Evolutionary conservation across 2,797 vertebrate species (phyloP).

Genomic region (Sebastes itinus): DNA sequence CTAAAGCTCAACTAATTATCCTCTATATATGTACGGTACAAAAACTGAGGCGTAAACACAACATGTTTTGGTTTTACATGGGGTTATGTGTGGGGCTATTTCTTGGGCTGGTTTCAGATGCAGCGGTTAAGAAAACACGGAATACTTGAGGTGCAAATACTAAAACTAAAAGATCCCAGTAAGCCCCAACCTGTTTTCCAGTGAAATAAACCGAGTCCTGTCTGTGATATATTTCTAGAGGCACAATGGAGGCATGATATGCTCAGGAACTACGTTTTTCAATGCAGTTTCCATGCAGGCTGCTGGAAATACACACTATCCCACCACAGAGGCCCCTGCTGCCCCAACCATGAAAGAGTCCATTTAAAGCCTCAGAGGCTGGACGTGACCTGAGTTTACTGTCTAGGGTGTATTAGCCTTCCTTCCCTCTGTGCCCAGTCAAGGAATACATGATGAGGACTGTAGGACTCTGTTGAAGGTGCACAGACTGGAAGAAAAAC

Average conservation of each 20-base stretch:
- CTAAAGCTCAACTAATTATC: not conserved
- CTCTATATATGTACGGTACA: not conserved
- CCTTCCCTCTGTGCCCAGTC: conserved; percentile 38
- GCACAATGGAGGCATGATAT: conserved; percentile 54
- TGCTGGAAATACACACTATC: conserved; percentile 62
- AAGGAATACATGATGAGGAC: conserved; percentile 18
- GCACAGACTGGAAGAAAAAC: not conserved
- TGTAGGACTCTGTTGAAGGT: conserved; percentile 38
- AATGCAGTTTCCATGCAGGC: conserved; percentile 53
- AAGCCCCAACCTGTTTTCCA: not conserved
- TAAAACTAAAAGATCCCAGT: not conserved
- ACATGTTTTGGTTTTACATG: not conserved
- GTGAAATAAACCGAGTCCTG: conserved; percentile 19
- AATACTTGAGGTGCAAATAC: not conserved
- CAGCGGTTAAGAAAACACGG: not conserved
- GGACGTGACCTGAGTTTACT: conserved; percentile 73
- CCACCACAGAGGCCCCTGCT: conserved; percentile 40
- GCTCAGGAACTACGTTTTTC: conserved; percentile 24
- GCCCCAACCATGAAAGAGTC: conserved; percentile 66
- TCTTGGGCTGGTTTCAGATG: not conserved
- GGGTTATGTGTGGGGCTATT: not conserved
- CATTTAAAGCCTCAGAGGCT: conserved; percentile 64
- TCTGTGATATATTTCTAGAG: conserved; percentile 30
- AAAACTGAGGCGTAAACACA: not conserved
- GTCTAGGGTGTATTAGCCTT: conserved; percentile 55